Base-by-base conservation (phyloP, 2,113 vertebrate species). In the Sinocyclocheilus maitianheensis region DNA sequence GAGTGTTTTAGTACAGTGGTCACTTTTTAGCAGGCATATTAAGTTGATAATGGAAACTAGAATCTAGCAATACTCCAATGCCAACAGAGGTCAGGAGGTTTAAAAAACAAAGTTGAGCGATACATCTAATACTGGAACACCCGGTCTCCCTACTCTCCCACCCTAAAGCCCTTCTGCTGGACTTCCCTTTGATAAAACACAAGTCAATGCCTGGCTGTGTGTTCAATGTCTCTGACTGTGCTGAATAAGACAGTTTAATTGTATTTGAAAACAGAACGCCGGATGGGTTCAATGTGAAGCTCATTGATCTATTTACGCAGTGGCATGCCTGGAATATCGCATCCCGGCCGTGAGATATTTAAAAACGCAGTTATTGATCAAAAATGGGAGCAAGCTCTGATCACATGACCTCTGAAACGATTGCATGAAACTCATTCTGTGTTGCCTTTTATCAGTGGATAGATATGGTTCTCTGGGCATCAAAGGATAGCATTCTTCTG, bases 181-280 rank as follows among this genome's bases (percentile, higher is more conserved):
- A 91, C 92, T 92, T 93, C 34, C 63, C 76, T 93, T 93, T 91
- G 91, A 93, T 91, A 90, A 92, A 94, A 90, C 91, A 91, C 91
- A 84, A 79, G 85, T 91, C 90, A 89, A 88, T 91, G 93, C 91
- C 91, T 94, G 90, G 93, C 91, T 92, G 91, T 89, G 90, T 79
- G 62, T 69, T 48, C 77, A 92, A 91, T 91, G 91, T 89, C 94
- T 93, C 93, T 89, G 89, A 89, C 89, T 85, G 89, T 93, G 89
- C 82, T 71, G 81, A 91, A 87, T 93, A 93, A 91, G 85, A 91
- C 91, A 91, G 89, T 94, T 96, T 96, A 96, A 93, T 96, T 96
- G 95, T 96, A 95, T 96, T 95, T 94, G 94, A 95, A 97, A 96
- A 95, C 94, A 95, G 94, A 95, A 94, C 94, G 94, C 92, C 92